Evolutionary conservation across 2,113 vertebrate genomes (phyloP).

Genomic region (Stomatorhinus ivindoensis): DNA sequence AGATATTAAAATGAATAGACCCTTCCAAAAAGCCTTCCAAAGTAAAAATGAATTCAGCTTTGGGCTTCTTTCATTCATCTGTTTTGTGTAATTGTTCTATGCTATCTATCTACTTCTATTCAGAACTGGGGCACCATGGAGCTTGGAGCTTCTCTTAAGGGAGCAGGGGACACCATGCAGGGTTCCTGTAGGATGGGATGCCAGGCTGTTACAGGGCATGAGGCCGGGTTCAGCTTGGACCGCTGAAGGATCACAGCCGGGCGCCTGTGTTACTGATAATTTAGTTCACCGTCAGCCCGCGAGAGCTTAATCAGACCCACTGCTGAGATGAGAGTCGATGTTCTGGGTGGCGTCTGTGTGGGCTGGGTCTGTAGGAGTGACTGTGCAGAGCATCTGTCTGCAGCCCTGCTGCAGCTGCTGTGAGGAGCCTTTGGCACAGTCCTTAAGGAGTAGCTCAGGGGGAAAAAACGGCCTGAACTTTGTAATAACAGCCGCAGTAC

Average conservation of each 20-base stretch:
- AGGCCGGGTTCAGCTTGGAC: neutral
- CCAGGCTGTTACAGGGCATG: neutral
- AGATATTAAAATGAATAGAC: neutral
- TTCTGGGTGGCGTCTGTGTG: neutral
- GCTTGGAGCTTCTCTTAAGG: neutral
- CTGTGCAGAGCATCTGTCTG: neutral
- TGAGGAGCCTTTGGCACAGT: too few species aligned
- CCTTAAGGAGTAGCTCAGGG: neutral
- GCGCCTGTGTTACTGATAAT: neutral
- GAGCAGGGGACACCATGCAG: neutral
- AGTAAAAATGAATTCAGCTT: neutral
- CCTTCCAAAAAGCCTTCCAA: neutral
- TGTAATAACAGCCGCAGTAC: neutral
- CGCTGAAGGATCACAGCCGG: neutral
- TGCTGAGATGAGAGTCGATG: neutral
- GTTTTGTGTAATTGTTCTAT: neutral
- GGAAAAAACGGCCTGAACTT: neutral
- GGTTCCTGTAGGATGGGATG: neutral
- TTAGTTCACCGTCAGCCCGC: neutral
- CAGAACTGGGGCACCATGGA: neutral
- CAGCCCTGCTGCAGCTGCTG: neutral
- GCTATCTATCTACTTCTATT: neutral
- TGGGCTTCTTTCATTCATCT: neutral
- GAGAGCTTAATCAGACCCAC: neutral
- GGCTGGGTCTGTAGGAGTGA: neutral